Conservation (phyloP, 2,888 invertebrate species). For the Prostheceraeus crozeri region DNA sequence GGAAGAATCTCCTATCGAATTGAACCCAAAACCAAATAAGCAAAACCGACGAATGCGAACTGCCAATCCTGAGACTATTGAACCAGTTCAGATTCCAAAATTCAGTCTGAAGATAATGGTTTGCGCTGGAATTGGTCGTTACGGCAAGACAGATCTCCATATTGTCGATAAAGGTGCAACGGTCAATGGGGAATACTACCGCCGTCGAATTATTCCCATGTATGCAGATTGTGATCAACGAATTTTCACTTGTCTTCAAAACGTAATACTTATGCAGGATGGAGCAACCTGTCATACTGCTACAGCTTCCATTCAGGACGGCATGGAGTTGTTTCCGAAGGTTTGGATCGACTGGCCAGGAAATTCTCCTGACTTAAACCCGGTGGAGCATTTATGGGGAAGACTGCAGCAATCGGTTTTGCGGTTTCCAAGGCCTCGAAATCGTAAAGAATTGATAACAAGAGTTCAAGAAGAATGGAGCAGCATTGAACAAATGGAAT, state of each 20-base stretch:
- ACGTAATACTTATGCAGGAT: conserved; percentile 19
- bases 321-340: background rate
- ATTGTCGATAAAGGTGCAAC: background rate
- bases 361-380: conserved; percentile 23
- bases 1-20: background rate
- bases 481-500: background rate
- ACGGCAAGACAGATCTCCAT: background rate
- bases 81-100: conserved; percentile 2
- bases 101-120: conserved; percentile 18
- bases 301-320: background rate
- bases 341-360: conserved; percentile 20
- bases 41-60: conserved; percentile 18
- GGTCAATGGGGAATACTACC: background rate
- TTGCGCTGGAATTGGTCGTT: background rate
- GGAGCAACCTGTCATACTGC: conserved; percentile 14
- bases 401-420: conserved; percentile 24
- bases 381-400: conserved; percentile 26
- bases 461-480: conserved; percentile 20
- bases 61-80: background rate
- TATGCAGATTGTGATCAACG: background rate
- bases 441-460: conserved; percentile 6
- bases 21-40: background rate
- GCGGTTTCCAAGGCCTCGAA: conserved; percentile 13
- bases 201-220: background rate
- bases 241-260: background rate